phyloP scores from a whole-genome alignment of 1,140 invertebrate species.

The Neodiprion lecontei region DNA sequence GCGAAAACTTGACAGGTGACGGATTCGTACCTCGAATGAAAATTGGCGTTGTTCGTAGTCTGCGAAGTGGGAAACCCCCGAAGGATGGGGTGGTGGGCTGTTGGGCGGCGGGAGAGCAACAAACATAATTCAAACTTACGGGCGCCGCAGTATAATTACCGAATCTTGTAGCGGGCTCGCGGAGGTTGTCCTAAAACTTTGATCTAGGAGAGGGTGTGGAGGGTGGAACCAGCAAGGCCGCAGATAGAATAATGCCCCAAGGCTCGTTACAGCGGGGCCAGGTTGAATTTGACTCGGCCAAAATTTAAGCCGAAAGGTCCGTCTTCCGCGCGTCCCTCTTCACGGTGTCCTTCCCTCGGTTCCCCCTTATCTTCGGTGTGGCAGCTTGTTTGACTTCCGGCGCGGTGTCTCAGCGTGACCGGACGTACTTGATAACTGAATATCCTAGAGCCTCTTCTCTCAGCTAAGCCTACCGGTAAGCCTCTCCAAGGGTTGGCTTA shows the following conservation, averaged over 20 bases:
- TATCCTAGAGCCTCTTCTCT: conserved; percentile 35
- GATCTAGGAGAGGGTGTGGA: conserved; percentile 12
- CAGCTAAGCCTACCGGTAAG: conserved; percentile 47
- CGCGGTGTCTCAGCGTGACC: conserved; percentile 49
- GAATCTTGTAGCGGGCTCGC: conserved; percentile 50
- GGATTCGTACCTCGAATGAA: no score
- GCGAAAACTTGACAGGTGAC: neutral
- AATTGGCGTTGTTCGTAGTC: conserved; percentile 25
- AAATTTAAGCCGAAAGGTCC: conserved; percentile 33
- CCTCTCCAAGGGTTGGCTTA: conserved; percentile 46
- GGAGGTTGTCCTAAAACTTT: conserved; percentile 26
- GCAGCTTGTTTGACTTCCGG: conserved; percentile 59
- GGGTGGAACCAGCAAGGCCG: neutral
- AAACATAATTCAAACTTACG: conserved; percentile 58
- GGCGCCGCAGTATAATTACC: conserved; percentile 56
- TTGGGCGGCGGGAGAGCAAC: conserved; percentile 13
- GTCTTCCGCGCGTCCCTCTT: conserved; percentile 24
- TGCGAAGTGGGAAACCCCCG: conserved; percentile 28
- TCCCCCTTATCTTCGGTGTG: conserved; percentile 47
- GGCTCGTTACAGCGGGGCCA: conserved; percentile 28
- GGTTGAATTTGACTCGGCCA: conserved; percentile 42
- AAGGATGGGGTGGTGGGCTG: conserved; percentile 33
- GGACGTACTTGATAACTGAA: conserved; percentile 55
- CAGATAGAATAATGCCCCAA: neutral
- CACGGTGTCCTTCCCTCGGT: conserved; percentile 27